These are phyloP conservation scores for Automeris io DNA, from an alignment of 2,888 invertebrate species.

Conservation along the genomic window DNA sequence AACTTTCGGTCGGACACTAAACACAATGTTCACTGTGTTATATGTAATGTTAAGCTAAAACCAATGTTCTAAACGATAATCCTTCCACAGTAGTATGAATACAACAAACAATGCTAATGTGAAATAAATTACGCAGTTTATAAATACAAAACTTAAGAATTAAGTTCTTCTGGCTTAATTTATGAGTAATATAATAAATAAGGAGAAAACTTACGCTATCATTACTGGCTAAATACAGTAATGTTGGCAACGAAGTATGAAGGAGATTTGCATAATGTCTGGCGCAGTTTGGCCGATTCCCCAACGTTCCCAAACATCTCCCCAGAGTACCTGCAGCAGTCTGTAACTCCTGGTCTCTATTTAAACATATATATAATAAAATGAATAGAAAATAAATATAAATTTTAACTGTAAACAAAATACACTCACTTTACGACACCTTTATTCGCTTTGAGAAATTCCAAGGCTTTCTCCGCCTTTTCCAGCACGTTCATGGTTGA, in stretches of 20 bases:
- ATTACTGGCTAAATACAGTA: conserved; percentile 63
- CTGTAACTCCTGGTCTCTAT: conserved; percentile 65
- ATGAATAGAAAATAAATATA: conserved; percentile 10
- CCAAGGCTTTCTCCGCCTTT: conserved; percentile 68
- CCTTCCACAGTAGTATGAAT: too few species aligned
- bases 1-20: too few species aligned
- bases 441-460: conserved; percentile 59
- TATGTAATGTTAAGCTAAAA: too few species aligned
- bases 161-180: too few species aligned
- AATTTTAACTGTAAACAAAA: conserved; percentile 13
- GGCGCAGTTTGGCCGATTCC: conserved; percentile 57
- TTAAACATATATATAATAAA: conserved; percentile 22
- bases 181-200: too few species aligned
- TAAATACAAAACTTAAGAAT: too few species aligned
- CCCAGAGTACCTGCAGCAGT: conserved; percentile 63
- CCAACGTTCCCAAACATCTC: conserved; percentile 60
- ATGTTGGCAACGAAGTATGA: conserved; percentile 55
- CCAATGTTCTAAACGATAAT: too few species aligned
- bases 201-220: conserved; percentile 71
- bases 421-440: conserved; percentile 51
- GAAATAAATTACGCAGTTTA: too few species aligned
- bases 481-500: conserved; percentile 64
- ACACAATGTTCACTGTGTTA: too few species aligned
- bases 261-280: conserved; percentile 62
- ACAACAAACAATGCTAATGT: too few species aligned